phyloP scores from a whole-genome alignment of 2,113 vertebrate species.

The Leucopternis melanops region DNA sequence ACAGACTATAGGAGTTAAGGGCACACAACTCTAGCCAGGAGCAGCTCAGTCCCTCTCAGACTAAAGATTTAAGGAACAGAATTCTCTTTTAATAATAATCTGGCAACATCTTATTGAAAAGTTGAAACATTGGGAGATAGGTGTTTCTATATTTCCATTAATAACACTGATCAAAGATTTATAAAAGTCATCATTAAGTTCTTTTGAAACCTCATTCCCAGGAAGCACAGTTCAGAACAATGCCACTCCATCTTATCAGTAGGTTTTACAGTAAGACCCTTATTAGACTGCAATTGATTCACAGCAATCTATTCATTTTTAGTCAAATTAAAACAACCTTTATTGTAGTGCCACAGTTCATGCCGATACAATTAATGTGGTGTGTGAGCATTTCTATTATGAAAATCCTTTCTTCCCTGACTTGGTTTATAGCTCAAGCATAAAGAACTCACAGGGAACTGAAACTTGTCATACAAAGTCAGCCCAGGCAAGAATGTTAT shows the following conservation, averaged over 20 bases:
- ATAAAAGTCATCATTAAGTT: constrained; percentile 1
- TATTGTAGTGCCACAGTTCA: constrained; percentile 38
- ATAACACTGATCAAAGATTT: constrained; percentile 3
- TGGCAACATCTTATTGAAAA: background rate
- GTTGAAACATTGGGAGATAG: background rate
- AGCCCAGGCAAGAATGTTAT: background rate
- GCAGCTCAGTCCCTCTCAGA: background rate
- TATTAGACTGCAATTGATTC: constrained; percentile 50
- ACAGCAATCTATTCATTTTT: constrained; percentile 43
- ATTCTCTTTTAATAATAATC: background rate
- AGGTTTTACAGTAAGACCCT: constrained; percentile 21
- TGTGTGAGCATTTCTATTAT: constrained; percentile 25
- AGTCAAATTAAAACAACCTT: constrained; percentile 57
- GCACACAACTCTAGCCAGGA: background rate
- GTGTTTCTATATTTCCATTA: background rate
- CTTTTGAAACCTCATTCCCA: background rate
- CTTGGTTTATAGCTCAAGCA: background rate
- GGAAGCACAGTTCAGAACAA: background rate
- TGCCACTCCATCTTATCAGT: background rate
- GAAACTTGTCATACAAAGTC: background rate
- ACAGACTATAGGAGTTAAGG: background rate
- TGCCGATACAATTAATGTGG: constrained; percentile 21
- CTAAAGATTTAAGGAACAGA: background rate
- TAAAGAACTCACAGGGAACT: background rate
- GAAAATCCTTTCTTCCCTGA: constrained; percentile 2